Conservation (phyloP, 2,113 vertebrate genomes). For the Chaenocephalus aceratus region DNA sequence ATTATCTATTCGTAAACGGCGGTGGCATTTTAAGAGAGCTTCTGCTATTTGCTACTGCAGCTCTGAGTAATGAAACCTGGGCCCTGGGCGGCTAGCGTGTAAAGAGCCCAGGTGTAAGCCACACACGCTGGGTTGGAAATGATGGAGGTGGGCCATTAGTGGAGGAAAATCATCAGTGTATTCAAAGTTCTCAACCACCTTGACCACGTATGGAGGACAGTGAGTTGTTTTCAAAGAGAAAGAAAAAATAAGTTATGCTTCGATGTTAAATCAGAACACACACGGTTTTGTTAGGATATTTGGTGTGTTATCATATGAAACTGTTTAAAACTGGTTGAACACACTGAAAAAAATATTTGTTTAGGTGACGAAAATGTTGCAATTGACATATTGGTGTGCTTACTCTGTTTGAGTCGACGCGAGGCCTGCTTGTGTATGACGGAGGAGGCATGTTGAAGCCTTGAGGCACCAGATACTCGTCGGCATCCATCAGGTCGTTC, state of each 20-base stretch:
- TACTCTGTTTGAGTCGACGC: conserved; percentile 94
- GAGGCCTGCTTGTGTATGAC: conserved; percentile 87
- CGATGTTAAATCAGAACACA: background rate
- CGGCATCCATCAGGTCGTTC: conserved; percentile 97
- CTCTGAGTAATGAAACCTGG: conserved; percentile 82
- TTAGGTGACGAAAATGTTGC: no score
- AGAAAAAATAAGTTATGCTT: background rate
- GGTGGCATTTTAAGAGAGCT: conserved; percentile 77
- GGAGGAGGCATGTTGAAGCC: conserved; percentile 77
- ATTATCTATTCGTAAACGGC: conserved; percentile 81
- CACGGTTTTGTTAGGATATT: background rate
- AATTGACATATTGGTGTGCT: conserved; percentile 59
- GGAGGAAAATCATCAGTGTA: conserved; percentile 50
- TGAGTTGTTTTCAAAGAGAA: background rate
- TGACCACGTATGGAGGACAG: conserved; percentile 50
- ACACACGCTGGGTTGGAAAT: conserved; percentile 54
- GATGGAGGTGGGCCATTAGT: conserved; percentile 66
- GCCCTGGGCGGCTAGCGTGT: conserved; percentile 48
- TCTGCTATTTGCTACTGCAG: conserved; percentile 85
- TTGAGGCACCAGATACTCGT: conserved; percentile 96
- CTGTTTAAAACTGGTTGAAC: no score
- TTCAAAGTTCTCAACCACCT: conserved; percentile 57
- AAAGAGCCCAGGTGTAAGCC: conserved; percentile 54
- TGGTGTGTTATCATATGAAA: no score
- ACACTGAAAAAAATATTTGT: no score